Evolutionary conservation across 1,140 invertebrate species (phyloP), one percentile per base, ranked within the genome.

Genomic region (Drosophila quadrilineata): DNA sequence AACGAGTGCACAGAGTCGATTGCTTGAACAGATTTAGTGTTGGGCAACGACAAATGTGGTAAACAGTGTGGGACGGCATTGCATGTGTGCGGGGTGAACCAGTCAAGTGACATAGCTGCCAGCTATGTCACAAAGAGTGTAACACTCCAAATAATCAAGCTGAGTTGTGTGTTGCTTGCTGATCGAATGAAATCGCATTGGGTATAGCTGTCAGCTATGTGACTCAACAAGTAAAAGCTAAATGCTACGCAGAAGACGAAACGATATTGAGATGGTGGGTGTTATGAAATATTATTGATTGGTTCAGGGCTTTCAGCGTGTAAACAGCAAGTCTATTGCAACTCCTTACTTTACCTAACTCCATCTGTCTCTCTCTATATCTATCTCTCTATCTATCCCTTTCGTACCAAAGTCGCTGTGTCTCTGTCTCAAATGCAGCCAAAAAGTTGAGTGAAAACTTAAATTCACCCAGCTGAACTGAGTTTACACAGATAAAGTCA

Each of bases 401-500:
- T 8, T 53, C 9, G 40, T 4, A 6, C 12, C 9, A n/a, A 12
- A 16, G 33, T 14, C 24, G 21, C 3, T 31, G 21, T 6, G n/a
- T 26, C 35, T 40, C 24, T 28, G 22, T 54, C 38, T 19, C 50
- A 68, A 69, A 53, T 28, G 40, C 46, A 53, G 49, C 70, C 54
- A 6, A 28, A 64, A 82, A 80, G 62, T 75, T 80, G 71, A 74
- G 40, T 62, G 65, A 49, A 60, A 80, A 80, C 75, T 80, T 75
- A 56, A 79, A 53, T 65, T 53, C 67, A 52, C 43, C 43, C n/a
- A n/a, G 58, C 38, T 56, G 40, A 71, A 68, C 57, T 64, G 57
- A 77, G 66, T 57, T 60, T 58, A 60, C 79, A 67, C 74, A 84
- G 79, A 84, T 84, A 85, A 84, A 84, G 79, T 84, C 79, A 84